Evolutionary conservation across 1,140 invertebrate species (phyloP), one percentile per base, ranked within the genome.

Genomic region (Drosophila persimilis): DNA sequence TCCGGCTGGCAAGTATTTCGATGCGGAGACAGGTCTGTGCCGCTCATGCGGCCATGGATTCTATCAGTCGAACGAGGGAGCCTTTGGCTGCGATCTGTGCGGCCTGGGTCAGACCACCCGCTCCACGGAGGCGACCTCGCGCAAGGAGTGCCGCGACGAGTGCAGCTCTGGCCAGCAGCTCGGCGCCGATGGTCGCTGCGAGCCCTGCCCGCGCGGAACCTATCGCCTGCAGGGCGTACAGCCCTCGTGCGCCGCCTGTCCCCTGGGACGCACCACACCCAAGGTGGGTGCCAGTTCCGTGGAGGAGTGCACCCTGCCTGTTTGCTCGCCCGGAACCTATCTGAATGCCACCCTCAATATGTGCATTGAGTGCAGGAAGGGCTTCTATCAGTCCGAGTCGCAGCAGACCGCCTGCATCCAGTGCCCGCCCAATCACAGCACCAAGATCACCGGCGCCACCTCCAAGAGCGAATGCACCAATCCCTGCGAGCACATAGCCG

Each of bases 371-470:
- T 99, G 98, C 91, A 96, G 97, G 50, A 96, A 97, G 85, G 97
- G 97, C 64, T 98, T 95, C 50, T 99, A 98, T 90, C 98, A 99
- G 91, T 95, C 98, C 6, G 95, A 98, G 79, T 94, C 95, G 0
- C 97, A 98, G 85, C 97, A 99, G 86, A 97, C 95, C 0, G 93
- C 93, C 22, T 99, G 98, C 91, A 94, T 98, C 52, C 93, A 95
- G 17, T 99, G 98, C 90, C 97, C 97, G 41, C 95, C 96, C 3
- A 98, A 99, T 89, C 98, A 97, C 4, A 98, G 97, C 73, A 99
- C 98, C 0, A 96, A 95, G 84, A 94, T 94, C 79, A 92, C 94
- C 1, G 96, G 96, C 51, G 94, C 97, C 48, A 91, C 90, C 41
- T 95, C 94, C 64, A 94, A 95, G 91, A 92, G 94, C n/a, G 96